Percentiles rank a stretch among this genome's conserved stretches.
phyloP scores from a whole-genome alignment of 2,113 vertebrate genomes.

The Girardinichthys multiradiatus region DNA sequence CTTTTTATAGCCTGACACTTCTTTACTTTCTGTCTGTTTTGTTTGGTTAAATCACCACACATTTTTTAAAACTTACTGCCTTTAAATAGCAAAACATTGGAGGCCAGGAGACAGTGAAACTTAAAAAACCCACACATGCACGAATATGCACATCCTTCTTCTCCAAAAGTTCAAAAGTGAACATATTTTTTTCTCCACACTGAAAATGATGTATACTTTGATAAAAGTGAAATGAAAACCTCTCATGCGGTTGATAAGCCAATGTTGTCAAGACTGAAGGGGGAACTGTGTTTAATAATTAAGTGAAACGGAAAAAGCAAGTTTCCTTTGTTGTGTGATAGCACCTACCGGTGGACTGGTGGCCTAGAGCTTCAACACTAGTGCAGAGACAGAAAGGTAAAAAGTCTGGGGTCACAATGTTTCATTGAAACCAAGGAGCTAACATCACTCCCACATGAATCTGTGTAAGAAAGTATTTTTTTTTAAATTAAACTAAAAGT shows the following conservation, averaged over 20 bases:
- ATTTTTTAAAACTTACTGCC: background rate
- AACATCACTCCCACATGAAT: background rate
- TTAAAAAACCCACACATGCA: background rate
- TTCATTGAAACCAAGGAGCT: slow-evolving; percentile 6
- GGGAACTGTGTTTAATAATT: slow-evolving; percentile 60
- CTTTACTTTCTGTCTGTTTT: background rate
- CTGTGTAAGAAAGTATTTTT: background rate
- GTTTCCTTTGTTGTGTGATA: slow-evolving; percentile 45
- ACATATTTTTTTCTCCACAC: slow-evolving; percentile 41
- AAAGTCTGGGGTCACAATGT: slow-evolving; percentile 1
- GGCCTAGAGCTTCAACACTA: slow-evolving; percentile 35
- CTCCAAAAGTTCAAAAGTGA: slow-evolving; percentile 18
- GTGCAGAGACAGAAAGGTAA: slow-evolving; percentile 13
- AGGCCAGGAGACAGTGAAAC: slow-evolving; percentile 1
- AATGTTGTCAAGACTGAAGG: slow-evolving; percentile 49
- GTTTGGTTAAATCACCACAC: background rate
- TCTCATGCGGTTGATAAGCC: slow-evolving; percentile 31
- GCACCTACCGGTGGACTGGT: slow-evolving; percentile 50
- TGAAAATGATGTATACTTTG: slow-evolving; percentile 36
- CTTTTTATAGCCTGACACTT: background rate
- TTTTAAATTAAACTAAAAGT: background rate
- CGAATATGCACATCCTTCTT: background rate
- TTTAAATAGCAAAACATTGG: slow-evolving; percentile 1
- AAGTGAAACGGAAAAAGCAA: slow-evolving; percentile 13
- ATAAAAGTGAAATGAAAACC: slow-evolving; percentile 51